Evolutionary conservation across 2,888 invertebrate genomes (phyloP), one percentile per base, ranked within the genome.

Genomic region (Cremastinae sp.): DNA sequence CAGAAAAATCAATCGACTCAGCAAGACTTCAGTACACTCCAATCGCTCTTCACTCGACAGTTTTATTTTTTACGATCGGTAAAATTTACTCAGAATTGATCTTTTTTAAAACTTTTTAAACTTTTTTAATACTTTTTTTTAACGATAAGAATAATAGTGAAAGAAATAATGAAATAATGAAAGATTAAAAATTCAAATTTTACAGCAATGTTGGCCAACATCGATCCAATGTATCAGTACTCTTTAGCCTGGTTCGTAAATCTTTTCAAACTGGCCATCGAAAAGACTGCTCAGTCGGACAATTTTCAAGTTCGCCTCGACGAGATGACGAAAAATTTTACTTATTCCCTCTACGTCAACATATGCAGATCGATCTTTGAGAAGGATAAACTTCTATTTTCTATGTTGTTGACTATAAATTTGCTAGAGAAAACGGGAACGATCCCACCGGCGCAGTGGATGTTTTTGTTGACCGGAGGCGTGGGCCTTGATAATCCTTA

Each of bases 221-320:
- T 98, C 80, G 98, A 98, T 90, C 97, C 98, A 1, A 98, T 98
- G 98, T 98, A 98, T 90, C 98, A 98, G 88, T 98, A 98, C 89
- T 98, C 98, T 0, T 91, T 98, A 82, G 93, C 93, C 1, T 98
- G 98, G 98, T 98, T 97, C 89, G 96, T 98, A 84, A 95, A 95
- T 81, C 91, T 98, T 28, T 98, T 96, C 89, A 94, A 94, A 82
- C 91, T 94, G 55, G 94, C 96, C 16, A 98, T 98, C 74, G 96
- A 97, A 81, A 95, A 95, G 82, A 96, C 96, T 0, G 95, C 96
- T 83, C 94, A 94, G 83, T 93, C 94, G n/a, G 97, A 97, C 79
- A 94, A 95, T 79, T 94, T 98, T 9, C 91, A 91, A 0, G 92
- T 93, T 78, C 92, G 98, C 58, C 91, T 98, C 39, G 89, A 90